These are phyloP conservation scores for Dryobotodes eremita DNA, from an alignment of 2,888 invertebrate genomes.

Conservation along the genomic window DNA sequence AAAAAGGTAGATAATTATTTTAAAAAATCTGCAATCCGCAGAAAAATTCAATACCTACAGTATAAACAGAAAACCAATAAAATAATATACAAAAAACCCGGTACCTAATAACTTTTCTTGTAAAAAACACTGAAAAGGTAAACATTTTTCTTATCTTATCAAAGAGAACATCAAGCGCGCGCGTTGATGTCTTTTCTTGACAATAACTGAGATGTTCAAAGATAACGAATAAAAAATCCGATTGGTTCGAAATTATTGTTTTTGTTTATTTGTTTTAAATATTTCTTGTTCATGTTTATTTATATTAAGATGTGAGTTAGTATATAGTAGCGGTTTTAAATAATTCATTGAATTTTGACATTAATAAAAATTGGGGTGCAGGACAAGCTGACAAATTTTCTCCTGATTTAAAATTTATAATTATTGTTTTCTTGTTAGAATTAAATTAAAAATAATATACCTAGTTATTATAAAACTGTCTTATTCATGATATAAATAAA, in stretches of 20 bases:
- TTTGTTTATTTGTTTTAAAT: neutral
- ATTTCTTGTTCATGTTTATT: neutral
- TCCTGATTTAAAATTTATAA: neutral
- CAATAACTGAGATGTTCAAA: conserved; percentile 31
- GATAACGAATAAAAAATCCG: conserved; percentile 24
- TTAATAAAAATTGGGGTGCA: neutral
- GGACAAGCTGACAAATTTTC: conserved; percentile 13
- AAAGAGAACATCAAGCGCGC: conserved; percentile 44
- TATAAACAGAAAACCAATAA: neutral
- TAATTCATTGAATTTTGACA: neutral
- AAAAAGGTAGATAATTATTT: neutral
- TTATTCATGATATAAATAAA: neutral
- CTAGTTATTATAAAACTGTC: neutral
- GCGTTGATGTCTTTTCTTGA: conserved; percentile 84
- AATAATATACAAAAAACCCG: neutral
- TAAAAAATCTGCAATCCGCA: no score
- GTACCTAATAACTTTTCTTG: neutral
- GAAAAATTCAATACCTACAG: neutral
- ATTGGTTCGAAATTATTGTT: neutral
- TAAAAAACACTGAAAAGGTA: neutral
- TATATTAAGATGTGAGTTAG: neutral
- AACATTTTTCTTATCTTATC: conserved; percentile 27
- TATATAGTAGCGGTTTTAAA: neutral
- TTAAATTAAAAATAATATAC: no score
- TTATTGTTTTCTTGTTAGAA: conserved; percentile 9